Percentiles rank a stretch among this genome's conserved stretches.
These are phyloP conservation scores for Myotis yumanensis DNA, from an alignment of 2,113 vertebrate species.

Conservation along the genomic window DNA sequence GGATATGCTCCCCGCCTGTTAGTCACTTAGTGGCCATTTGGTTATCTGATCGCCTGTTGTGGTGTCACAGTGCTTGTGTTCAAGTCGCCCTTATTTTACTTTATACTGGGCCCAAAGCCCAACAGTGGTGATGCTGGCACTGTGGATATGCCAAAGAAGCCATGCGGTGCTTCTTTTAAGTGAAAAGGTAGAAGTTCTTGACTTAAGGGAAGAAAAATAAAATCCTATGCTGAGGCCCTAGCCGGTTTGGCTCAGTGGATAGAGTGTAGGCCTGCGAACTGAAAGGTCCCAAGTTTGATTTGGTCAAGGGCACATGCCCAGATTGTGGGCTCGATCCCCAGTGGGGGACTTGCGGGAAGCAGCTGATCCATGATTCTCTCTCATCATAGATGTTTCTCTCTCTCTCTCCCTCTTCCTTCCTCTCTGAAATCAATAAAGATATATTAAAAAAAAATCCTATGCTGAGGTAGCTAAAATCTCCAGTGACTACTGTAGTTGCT, in stretches of 20 bases:
- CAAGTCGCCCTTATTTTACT: not conserved
- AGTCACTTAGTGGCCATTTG: not conserved
- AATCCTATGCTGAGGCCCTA: not conserved
- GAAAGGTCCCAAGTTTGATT: too few species aligned
- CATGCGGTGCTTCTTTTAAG: not conserved
- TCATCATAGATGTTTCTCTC: too few species aligned
- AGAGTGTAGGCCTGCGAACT: too few species aligned
- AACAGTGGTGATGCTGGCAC: not conserved
- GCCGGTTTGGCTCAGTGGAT: too few species aligned
- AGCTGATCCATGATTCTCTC: too few species aligned
- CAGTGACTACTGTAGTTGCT: not conserved
- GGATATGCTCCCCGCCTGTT: not conserved
- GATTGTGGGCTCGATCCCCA: too few species aligned
- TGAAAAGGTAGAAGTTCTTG: not conserved
- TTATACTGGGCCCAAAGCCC: not conserved
- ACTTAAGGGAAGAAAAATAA: not conserved
- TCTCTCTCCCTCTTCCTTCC: too few species aligned
- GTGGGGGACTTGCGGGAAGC: too few species aligned
- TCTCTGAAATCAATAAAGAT: too few species aligned
- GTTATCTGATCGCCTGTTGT: not conserved
- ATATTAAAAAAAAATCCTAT: not conserved
- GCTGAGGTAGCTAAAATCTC: not conserved
- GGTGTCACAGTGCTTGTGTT: not conserved
- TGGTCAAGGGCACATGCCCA: too few species aligned
- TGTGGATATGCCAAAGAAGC: not conserved